Evolutionary conservation across 1,140 invertebrate genomes (phyloP), one percentile per base, ranked within the genome.

Genomic region (Drosophila takahashii): DNA sequence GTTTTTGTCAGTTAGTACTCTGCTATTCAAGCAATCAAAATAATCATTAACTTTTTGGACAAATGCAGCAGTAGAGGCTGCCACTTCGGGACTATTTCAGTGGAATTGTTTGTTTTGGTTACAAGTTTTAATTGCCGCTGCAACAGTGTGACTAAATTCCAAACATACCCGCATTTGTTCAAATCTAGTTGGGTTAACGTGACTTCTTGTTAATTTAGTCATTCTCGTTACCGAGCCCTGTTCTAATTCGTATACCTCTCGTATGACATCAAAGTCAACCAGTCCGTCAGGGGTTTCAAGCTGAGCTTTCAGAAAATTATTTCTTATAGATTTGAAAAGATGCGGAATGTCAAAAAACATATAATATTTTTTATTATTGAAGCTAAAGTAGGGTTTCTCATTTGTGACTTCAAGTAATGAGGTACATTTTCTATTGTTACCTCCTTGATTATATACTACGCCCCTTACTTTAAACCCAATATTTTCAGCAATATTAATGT

Each of bases 271-370:
- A 51, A 51, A 16, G 27, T 51, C n/a, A 6, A 27, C 22, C 39
- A 39, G 2, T 27, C 36, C 37, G 22, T 39, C 36, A 13, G 52
- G 52, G 22, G 37, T 27, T 27, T 54, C 22, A 27, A 27, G 39
- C 2, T 26, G 26, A 15, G 36, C 36, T 27, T 54, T 54, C 9
- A 54, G 52, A 11, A 54, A 41, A 27, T 27, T 54, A 54, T 54
- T 54, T 9, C 22, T 15, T 8, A 41, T 27, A 16, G 52, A 54
- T 27, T 54, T 54, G 4, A 54, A 54, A 11, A 39, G n/a, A 54
- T 54, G 18, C 18, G 27, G 27, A 29, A 29, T 29, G 27, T 7
- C 27, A 29, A 4, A 29, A 29, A 29, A 29, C 27, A 29, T 29
- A 29, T 7, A 29, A 29, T 29, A 29, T 29, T 6, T 29, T 29